Evolutionary conservation across 2,888 invertebrate species (phyloP).

Genomic region (Andrena trimmerana): DNA sequence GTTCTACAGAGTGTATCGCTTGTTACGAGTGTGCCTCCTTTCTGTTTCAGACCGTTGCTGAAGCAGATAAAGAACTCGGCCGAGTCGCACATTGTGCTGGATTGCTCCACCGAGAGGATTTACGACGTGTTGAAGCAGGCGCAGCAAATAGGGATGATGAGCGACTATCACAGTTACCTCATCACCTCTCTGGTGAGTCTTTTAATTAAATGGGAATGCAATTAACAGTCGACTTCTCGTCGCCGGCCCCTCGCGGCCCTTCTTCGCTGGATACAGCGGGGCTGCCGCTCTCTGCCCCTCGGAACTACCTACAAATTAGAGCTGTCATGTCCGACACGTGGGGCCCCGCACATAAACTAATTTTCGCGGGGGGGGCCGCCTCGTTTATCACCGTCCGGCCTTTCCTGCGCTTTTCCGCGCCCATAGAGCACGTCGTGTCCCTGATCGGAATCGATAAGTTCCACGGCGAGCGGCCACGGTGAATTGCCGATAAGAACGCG

Average conservation of each 20-base stretch:
- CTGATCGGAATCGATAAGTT: constrained; percentile 51
- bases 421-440: constrained; percentile 4
- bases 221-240: constrained; percentile 53
- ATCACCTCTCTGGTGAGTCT: constrained; percentile 93
- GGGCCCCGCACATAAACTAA: constrained; percentile 45
- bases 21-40: background rate
- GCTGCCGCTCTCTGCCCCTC: background rate
- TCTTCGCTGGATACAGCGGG: background rate
- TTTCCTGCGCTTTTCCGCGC: constrained; percentile 14
- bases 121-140: constrained; percentile 96
- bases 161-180: constrained; percentile 97
- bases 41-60: constrained; percentile 90
- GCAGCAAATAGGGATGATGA: constrained; percentile 98
- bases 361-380: constrained; percentile 29
- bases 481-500: constrained; percentile 59
- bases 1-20: background rate
- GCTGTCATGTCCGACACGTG: constrained; percentile 21
- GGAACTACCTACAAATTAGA: constrained; percentile 40
- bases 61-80: constrained; percentile 97
- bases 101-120: constrained; percentile 94
- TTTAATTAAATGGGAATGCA: constrained; percentile 64
- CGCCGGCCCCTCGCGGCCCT: background rate
- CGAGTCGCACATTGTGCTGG: constrained; percentile 95
- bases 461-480: constrained; percentile 13
- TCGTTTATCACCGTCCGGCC: constrained; percentile 32